Evolutionary conservation across 1,140 invertebrate genomes (phyloP), one percentile per base, ranked within the genome.

Genomic region (Phymastichus coffea): DNA sequence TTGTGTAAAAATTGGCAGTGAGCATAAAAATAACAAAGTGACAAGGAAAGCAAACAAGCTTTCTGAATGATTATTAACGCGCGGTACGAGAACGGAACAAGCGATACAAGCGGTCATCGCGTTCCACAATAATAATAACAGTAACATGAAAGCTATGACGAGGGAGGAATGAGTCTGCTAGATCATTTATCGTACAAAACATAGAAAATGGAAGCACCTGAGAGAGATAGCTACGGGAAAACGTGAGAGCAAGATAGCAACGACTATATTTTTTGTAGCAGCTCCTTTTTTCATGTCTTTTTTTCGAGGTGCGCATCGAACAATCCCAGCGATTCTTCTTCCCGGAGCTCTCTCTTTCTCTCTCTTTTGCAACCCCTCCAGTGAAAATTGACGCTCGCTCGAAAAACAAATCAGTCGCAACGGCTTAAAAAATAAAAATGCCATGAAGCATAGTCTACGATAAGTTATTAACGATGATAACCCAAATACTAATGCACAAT

Each of bases 121-220:
- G 1, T 51, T 17, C 8, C 3, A 22, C 33, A 8, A 8, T 15
- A 8, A 25, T n/a, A 51, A 38, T 38, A 51, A 19, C 17, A 53
- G 41, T 41, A 41, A 41, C n/a, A n/a, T 23, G 23, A 30, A 26
- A 53, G 51, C 40, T 15, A 41, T 22, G 17, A 38, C 23, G 35
- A 28, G 23, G 12, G n/a, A n/a, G 35, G n/a, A 20, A 26, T 26
- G 14, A 19, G 30, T 17, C n/a, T 25, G 33, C 19, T 10, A 19
- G 47, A 23, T 40, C 35, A 49, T 49, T 57, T 49, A 57, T 57
- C 38, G 26, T 51, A 19, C 25, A 57, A 33, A 57, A 57, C 17
- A n/a, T 15, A 35, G 37, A 51, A 57, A 33, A 49, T 41, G 35
- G 26, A 57, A 57, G 4, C 47, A 33, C 51, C 47, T 23, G 17